Percentiles rank a stretch among this genome's conserved stretches.
These are phyloP conservation scores for Fistularia tabacaria DNA, from an alignment of 2,797 vertebrate genomes.

Conservation along the genomic window DNA sequence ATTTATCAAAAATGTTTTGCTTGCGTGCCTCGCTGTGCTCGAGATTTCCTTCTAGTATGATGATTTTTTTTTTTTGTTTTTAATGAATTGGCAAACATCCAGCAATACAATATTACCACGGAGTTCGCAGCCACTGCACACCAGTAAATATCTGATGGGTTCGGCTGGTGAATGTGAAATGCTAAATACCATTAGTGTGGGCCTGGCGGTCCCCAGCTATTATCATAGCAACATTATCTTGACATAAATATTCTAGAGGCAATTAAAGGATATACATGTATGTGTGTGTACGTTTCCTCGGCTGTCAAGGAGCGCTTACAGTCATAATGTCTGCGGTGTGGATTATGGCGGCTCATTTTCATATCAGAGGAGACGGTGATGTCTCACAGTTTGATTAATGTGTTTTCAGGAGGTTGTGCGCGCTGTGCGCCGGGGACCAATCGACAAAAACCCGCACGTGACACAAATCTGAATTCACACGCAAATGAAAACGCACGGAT, in stretches of 20 bases:
- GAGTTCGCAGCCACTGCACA: conserved; percentile 12
- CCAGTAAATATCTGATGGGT: conserved; percentile 46
- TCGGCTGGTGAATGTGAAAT: conserved; percentile 38
- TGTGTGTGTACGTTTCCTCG: conserved; percentile 4
- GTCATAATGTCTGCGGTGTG: conserved; percentile 52
- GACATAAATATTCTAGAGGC: conserved; percentile 63
- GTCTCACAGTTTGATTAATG: conserved; percentile 54
- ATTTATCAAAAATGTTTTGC: conserved; percentile 48
- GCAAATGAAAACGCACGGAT: conserved; percentile 4
- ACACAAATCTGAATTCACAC: conserved; percentile 7
- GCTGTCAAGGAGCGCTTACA: conserved; percentile 67
- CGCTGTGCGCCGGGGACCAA: too few species aligned
- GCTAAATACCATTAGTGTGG: conserved; percentile 52
- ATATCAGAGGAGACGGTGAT: conserved; percentile 49
- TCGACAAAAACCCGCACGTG: neutral
- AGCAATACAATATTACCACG: conserved; percentile 34
- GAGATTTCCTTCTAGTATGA: conserved; percentile 45
- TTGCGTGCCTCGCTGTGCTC: conserved; percentile 26
- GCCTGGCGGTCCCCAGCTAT: conserved; percentile 39
- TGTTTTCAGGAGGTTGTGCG: conserved; percentile 37
- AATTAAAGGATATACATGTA: conserved; percentile 54
- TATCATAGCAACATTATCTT: conserved; percentile 54
- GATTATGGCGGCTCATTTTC: conserved; percentile 54
- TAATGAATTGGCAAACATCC: conserved; percentile 64
- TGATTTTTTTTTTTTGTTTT: conserved; percentile 43